phyloP scores from a whole-genome alignment of 2,113 vertebrate species.

The Reinhardtius hippoglossoides region DNA sequence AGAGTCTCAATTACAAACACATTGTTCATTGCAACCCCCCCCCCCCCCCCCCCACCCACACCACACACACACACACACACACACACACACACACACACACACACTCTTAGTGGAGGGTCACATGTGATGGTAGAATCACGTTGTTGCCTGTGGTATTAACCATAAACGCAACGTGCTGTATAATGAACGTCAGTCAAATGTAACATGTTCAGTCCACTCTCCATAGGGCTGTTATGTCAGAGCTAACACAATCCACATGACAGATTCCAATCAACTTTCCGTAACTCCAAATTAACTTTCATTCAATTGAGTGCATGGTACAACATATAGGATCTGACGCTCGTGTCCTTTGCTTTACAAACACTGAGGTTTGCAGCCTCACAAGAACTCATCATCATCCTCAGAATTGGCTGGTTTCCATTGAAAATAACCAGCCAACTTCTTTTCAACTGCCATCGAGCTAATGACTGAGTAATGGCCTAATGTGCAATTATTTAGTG shows the following conservation, averaged over 20 bases:
- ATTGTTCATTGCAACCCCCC: neutral
- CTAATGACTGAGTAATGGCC: neutral
- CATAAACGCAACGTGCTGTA: neutral
- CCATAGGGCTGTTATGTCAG: conserved; percentile 19
- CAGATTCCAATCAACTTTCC: neutral
- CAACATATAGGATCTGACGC: neutral
- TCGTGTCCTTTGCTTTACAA: neutral
- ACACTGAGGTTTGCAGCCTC: neutral
- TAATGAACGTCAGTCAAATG: neutral
- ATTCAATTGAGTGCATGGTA: conserved; percentile 10
- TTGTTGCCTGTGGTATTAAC: conserved; percentile 3
- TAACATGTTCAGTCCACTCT: neutral
- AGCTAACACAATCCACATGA: conserved; percentile 21
- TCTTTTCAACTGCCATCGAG: neutral
- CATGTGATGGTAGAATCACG: neutral
- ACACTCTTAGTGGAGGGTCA: no score
- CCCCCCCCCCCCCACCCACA: neutral
- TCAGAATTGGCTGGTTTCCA: neutral
- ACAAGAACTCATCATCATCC: neutral
- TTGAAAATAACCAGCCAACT: conserved; percentile 1
- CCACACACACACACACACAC: no score
- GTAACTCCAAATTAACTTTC: conserved; percentile 7
- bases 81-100: no score
- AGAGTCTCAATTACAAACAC: conserved; percentile 15
- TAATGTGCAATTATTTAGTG: neutral